Base-by-base conservation (phyloP, 1,140 invertebrate genomes). In the Magallana angulata region DNA sequence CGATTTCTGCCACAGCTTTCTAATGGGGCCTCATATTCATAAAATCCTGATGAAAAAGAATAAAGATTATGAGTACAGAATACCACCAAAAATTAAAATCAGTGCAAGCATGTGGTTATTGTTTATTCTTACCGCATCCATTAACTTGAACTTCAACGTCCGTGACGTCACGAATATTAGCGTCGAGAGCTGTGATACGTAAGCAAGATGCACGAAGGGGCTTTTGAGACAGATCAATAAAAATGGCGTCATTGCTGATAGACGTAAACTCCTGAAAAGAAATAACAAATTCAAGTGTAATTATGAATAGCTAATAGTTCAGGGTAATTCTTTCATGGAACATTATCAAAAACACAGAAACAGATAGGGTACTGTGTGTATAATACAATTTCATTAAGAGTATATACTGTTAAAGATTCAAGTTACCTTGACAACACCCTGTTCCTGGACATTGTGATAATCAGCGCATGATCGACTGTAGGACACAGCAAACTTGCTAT, bases 81-180 rank as follows among this genome's bases (percentile, higher is more conserved):
- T 18, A 24, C 5, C 2, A n/a, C 8, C 16, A 68, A 68, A 24
- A 68, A 24, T 11, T 4, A 18, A 8, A 71, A 24, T 9, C 9
- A 30, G 9, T 24, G 8, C 8, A 71, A 30, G 18, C 6, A 82
- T 30, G n/a, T 16, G 18, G 57, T 14, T 81, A 81, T 8, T n/a
- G 81, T n/a, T 7, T 80, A 56, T 57, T 85, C 88, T 62, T 85
- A 89, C 88, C 85, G 76, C 88, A 89, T 7, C 88, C 88, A 64
- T 57, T 59, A 57, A 89, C 80, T 83, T 85, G 71, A 4, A 87
- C 86, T 24, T 82, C 68, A 64, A 85, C 60, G 60, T 76, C 71
- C 7, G 83, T 83, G 18, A 80, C 57, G 56, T 89, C 76, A 57
- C 64, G 64, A 16, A 58, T 64, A 71, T 88, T 58, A 62, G 36